A percentile compares a stretch with the other conserved stretches of the same genome.
phyloP scores from a whole-genome alignment of 2,113 vertebrate species.

The Proteles cristata region DNA sequence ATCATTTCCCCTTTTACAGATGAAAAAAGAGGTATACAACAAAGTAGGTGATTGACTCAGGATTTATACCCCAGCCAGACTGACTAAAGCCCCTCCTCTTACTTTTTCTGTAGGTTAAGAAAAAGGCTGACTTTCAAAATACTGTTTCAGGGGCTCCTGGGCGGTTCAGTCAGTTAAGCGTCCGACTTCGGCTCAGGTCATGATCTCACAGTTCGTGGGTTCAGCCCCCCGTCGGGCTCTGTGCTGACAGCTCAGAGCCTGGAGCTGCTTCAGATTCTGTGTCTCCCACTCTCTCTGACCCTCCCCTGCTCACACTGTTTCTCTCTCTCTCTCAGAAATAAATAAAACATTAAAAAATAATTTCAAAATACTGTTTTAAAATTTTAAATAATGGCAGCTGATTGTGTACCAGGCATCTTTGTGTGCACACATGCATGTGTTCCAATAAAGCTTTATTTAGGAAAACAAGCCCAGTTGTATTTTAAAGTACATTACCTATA shows the following conservation, averaged over 20 bases:
- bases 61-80: background rate
- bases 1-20: background rate
- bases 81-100: background rate
- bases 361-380: background rate
- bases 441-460: background rate
- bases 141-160: background rate
- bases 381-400: background rate
- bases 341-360: too few relatives aligned
- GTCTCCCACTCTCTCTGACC: too few relatives aligned
- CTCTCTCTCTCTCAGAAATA: too few relatives aligned
- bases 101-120: background rate
- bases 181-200: too few relatives aligned
- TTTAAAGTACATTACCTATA: background rate
- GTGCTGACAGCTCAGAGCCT: too few relatives aligned
- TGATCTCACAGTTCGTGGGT: too few relatives aligned
- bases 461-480: background rate
- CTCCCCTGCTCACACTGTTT: too few relatives aligned
- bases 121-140: background rate
- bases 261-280: too few relatives aligned
- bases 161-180: too few relatives aligned
- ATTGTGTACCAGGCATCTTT: background rate
- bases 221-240: too few relatives aligned
- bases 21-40: background rate
- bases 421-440: background rate
- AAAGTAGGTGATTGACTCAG: background rate